Evolutionary conservation across 2,888 invertebrate species (phyloP), one percentile per base, ranked within the genome.

Genomic region (Rhabditoides inermis): DNA sequence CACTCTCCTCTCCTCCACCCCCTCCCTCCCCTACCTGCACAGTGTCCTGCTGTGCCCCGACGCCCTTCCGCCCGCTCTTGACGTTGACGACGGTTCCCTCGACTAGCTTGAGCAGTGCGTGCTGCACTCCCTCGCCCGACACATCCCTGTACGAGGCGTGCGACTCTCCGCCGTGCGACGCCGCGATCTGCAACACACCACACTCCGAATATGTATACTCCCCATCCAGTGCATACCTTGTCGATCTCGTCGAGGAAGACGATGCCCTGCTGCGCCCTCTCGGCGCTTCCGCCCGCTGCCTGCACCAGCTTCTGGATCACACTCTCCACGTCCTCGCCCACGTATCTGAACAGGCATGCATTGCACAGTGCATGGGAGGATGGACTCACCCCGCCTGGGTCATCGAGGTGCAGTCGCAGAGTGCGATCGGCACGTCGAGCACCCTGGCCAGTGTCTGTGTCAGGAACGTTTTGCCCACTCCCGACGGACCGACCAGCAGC

Each of bases 241-340:
- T 98, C 98, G 20, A 98, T 92, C 79, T 98, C 98, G 78, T 98
- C 98, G 63, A 99, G 82, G 78, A 98, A 99, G 45, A 98, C 92
- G 67, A 98, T 98, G 45, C 95, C 84, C 72, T 90, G 90, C 78
- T 99, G 95, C 45, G 98, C 95, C 70, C 88, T 85, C 61, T 98
- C 95, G 65, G 98, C 90, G 73, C 89, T 89, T 78, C 90, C 92
- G 77, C 92, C 90, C 30, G 95, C 94, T 79, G 94, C 92, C 79
- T 94, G 92, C 1, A 83, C 76, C 51, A 95, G 81, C 77, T 95
- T 95, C 27, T 95, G 92, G 76, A 90, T 90, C 25, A 70, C 66
- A 41, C 60, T 61, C 32, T 70, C 70, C 15, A 64, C 70, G 48
- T 70, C 70, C 80, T 98, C 95, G 73, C 98, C 94, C 78, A 98